Base-by-base conservation (phyloP, 2,113 vertebrate genomes). In the Mirounga angustirostris region DNA sequence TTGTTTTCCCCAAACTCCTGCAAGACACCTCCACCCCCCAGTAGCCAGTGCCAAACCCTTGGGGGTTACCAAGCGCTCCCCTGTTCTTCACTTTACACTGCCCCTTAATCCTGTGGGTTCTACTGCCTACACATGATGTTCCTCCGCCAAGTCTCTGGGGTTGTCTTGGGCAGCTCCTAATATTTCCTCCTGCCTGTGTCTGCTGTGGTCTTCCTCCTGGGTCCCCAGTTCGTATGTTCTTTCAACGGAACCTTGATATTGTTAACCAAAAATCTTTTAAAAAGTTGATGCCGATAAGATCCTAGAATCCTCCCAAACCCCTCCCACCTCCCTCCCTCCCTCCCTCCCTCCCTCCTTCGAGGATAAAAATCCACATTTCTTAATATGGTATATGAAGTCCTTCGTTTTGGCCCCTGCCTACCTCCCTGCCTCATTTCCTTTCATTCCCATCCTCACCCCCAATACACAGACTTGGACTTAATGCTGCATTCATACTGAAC, bases 371-470 rank as follows among this genome's bases (percentile, higher is more conserved):
- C 67, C 81, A 50, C 65, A 93, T 95, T 95, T 97, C 96, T 97
- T 96, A 97, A 97, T 95, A 95, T 94, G 97, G 95, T 95, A 59
- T 93, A 76, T 63, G 85, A 85, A 56, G 43, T 28, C 33, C 33
- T 74, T 94, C 93, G 76, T 91, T 94, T 89, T 54, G 67, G 94
- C 16, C 58, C 30, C 67, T 89, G 79, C 73, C 54, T 61, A 21
- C 26, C 50, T 83, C 16, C n/a, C 56, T 59, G 43, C 76, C 30
- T 79, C 52, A 67, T 79, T 58, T 67, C 52, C 18, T 80, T 90
- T 61, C 43, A 79, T 33, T 67, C 21, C 84, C 69, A 84, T 0
- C 46, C 52, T 89, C n/a, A 82, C 8, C n/a, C n/a, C 24, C 30
- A 56, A 7, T 36, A 43, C 30, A 11, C 78, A 93, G 78, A 15